Evolutionary conservation across 2,113 vertebrate species (phyloP), one percentile per base, ranked within the genome.

Genomic region (Vidua chalybeata): DNA sequence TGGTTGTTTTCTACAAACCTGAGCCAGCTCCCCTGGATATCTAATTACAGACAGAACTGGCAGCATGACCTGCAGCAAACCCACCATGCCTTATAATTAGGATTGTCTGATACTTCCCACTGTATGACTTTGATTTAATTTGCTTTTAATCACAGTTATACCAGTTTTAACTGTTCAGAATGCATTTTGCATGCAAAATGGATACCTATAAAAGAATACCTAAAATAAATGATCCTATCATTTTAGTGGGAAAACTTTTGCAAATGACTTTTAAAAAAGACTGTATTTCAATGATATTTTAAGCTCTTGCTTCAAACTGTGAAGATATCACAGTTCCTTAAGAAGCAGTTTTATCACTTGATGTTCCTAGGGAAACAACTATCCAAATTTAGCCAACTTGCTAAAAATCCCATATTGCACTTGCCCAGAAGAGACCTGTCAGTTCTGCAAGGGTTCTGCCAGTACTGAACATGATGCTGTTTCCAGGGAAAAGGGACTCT

Each of bases 361-460:
- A 83, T 88, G 82, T 93, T 96, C 82, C 93, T 48, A 88, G 33
- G 84, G 75, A 73, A 91, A 93, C 76, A 79, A 79, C 54, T 76
- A 72, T 62, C 91, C 78, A 93, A 87, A 94, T 96, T 80, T 89
- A 96, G 33, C 75, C 55, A 95, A 77, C 17, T 88, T 86, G 63
- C 79, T 69, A 84, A 67, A 77, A 74, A 73, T 64, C 69, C 66
- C 58, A 85, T 83, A 39, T 76, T 62, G 63, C 48, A 83, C 35
- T 90, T 63, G 59, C 49, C 77, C 3, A 5, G 73, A 68, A 92
- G 46, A 69, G 55, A 77, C 30, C 49, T 73, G 49, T 66, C 49
- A 46, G 23, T 63, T 73, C 64, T 87, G 37, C 56, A 76, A 54
- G n/a, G 30, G 46, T 76, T 94, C 78, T 84, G 54, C 41, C 52